A percentile compares a stretch with the other conserved stretches of the same genome.
Evolutionary conservation across 2,797 vertebrate species (phyloP).

Genomic region (Spinus olivaceus): DNA sequence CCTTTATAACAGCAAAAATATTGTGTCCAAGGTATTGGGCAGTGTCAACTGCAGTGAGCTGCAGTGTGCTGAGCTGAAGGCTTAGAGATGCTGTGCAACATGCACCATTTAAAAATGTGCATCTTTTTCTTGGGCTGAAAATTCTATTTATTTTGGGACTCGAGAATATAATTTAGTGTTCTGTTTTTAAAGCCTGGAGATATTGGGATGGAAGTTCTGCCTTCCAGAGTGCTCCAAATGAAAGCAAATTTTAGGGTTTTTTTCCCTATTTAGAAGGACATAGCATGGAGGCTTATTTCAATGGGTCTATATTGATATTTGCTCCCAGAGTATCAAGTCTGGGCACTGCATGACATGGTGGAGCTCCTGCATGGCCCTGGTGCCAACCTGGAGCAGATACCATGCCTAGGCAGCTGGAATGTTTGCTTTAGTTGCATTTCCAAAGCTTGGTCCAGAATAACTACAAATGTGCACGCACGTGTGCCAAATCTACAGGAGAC

Average conservation of each 20-base stretch:
- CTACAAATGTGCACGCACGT: neutral
- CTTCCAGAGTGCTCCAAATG: neutral
- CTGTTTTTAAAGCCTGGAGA: neutral
- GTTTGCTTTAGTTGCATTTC: slow-evolving; percentile 14
- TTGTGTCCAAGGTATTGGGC: neutral
- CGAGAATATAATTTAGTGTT: neutral
- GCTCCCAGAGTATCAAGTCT: neutral
- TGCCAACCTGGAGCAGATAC: neutral
- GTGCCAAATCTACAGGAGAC: neutral
- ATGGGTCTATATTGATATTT: neutral
- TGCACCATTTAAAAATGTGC: neutral
- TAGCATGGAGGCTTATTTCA: neutral
- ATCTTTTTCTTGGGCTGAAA: neutral
- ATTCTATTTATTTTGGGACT: neutral
- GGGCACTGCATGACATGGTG: neutral
- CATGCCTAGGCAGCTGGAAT: neutral
- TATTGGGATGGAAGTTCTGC: neutral
- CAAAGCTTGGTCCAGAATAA: neutral
- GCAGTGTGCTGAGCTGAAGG: neutral
- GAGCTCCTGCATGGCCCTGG: neutral
- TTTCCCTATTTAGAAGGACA: neutral
- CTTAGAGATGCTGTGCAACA: neutral
- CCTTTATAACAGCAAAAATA: neutral
- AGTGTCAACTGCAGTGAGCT: neutral
- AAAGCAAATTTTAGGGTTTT: neutral